A percentile compares a stretch with the other conserved stretches of the same genome.
Conservation (phyloP, 2,888 invertebrate genomes). For the Cheilosia vernalis region DNA sequence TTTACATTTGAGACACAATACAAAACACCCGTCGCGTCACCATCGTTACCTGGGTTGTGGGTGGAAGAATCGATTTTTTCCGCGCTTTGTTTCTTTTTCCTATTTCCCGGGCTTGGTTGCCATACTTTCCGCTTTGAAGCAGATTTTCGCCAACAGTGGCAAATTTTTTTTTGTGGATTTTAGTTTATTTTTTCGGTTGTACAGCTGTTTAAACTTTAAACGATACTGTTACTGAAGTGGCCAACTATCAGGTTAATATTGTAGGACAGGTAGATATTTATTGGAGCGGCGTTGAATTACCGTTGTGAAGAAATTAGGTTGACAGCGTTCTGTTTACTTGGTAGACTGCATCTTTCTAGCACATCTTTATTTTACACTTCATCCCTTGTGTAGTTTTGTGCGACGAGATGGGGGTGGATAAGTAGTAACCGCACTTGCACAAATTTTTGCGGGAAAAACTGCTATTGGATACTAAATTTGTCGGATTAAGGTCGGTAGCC, state of each 20-base stretch:
- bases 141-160: conserved; percentile 42
- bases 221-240: conserved; percentile 61
- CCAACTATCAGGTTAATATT: conserved; percentile 63
- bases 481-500: conserved; percentile 39
- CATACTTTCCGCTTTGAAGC: conserved; percentile 35
- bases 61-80: conserved; percentile 69
- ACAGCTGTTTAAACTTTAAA: conserved; percentile 66
- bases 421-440: conserved; percentile 16
- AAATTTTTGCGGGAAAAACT: conserved; percentile 41
- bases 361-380: conserved; percentile 60
- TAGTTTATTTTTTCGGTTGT: conserved; percentile 46
- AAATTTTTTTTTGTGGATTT: conserved; percentile 7
- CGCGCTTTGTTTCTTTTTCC: conserved; percentile 19
- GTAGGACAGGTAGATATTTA: conserved; percentile 59
- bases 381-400: conserved; percentile 32
- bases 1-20: conserved; percentile 65
- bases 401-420: background rate
- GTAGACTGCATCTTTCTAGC: conserved; percentile 40
- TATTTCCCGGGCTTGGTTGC: conserved; percentile 4
- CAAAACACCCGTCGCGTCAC: conserved; percentile 12
- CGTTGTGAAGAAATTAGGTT: conserved; percentile 62
- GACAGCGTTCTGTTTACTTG: conserved; percentile 45
- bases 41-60: conserved; percentile 8
- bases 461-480: conserved; percentile 49
- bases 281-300: conserved; percentile 68